Evolutionary conservation across 2,113 vertebrate genomes (phyloP), one percentile per base, ranked within the genome.

Genomic region (Microcebus murinus): DNA sequence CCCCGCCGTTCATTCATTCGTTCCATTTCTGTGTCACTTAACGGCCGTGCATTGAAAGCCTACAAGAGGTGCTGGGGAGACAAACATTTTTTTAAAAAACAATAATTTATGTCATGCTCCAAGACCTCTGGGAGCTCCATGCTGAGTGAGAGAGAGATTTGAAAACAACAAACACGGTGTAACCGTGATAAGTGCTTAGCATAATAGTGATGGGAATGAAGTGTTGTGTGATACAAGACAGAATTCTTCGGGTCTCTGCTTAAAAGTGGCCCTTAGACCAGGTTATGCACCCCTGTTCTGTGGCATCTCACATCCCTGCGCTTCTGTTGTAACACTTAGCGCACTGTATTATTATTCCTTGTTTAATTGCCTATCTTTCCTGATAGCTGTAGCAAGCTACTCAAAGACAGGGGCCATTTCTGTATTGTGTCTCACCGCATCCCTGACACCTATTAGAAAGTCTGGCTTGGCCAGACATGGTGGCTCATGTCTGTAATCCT

Each of bases 251-350:
- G 29, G 15, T 20, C 52, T 83, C 71, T 31, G 39, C 52, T 39
- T 89, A 48, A 45, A 15, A 0, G 23, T 4, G 14, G n/a, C 42
- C 17, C 50, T 39, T 2, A 0, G 42, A 29, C n/a, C 0, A 29
- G 76, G 70, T 48, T 57, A 13, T 0, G 1, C 5, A 42, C 20
- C 11, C 25, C 20, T 25, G 4, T 6, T n/a, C 11, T 55, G 70
- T n/a, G 25, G 10, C 9, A 4, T 42, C 6, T 68, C 42, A n/a
- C 57, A 55, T 25, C 36, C 27, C 45, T 50, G 25, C 17, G 6
- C 20, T 68, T 85, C 50, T 74, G 1, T 13, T 23, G 0, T 50
- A 94, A 71, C 1, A 27, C 42, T 45, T 50, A 12, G 70, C 9
- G n/a, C 39, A 3, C 20, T 14, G n/a, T 13, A 6, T 39, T 34